Base-by-base conservation (phyloP, 1,140 invertebrate genomes). In the Heliconius himera region DNA sequence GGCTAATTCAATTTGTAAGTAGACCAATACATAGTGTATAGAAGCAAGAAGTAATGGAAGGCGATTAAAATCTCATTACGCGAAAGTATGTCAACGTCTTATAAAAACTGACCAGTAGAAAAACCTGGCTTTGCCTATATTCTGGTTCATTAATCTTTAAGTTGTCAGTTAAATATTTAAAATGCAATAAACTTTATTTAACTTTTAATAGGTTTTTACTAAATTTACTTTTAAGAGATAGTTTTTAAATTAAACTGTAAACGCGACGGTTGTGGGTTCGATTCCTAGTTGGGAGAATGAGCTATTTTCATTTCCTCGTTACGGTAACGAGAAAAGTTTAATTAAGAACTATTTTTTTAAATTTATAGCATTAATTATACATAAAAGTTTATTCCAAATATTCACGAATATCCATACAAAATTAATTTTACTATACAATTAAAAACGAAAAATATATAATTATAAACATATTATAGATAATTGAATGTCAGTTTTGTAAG, bases 51-150 rank as follows among this genome's bases (percentile, higher is more conserved):
- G 54, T 56, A 56, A 56, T 56, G 54, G 54, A 56, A 22, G n/a
- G 70, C 33, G 20, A 36, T 72, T 38, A 72, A 41, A 72, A 72
- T 38, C 70, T 72, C 70, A 72, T 72, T 72, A 72, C 36, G 9
- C 70, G 38, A 72, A 72, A 72, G 70, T 72, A 72, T 72, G 70
- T 72, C 70, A 72, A 72, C 70, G 18, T 36, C 18, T 20, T 72
- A 41, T 72, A 72, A 72, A 72, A 38, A 72, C 18, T 38, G n/a
- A 72, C 13, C 18, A 16, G 60, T 29, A 66, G 22, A 29, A n/a
- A 66, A 66, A 66, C 26, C 60, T 29, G 60, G 60, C 13, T 26
- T 29, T 66, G 26, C 60, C 60, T 66, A 5, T 22, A 66, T 66
- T 66, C 11, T 29, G 8, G 3, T 60, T 60, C 22, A 11, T 26